Base-by-base conservation (phyloP, 2,113 vertebrate genomes). In the Bettongia penicillata region DNA sequence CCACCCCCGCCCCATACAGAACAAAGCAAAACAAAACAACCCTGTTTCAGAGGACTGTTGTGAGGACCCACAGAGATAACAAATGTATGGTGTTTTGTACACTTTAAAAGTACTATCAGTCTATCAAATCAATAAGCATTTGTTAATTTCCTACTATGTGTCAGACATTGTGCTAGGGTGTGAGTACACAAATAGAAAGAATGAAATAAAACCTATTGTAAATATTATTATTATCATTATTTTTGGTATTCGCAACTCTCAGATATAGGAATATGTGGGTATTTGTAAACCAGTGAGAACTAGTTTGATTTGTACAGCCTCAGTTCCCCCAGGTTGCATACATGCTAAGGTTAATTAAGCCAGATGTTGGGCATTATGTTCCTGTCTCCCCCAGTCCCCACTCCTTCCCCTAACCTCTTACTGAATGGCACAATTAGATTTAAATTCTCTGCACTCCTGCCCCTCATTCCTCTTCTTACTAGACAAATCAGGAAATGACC, bases 31-130 rank as follows among this genome's bases (percentile, higher is more conserved):
- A 53, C 53, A 23, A 47, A 49, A 91, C 51, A 47, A 89, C 91
- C 14, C 51, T 53, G 23, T n/a, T 91, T 95, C 51, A 31, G 0
- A 94, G 95, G 91, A 57, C 52, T 94, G 28, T 91, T 94, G 90
- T 31, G 50, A 68, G n/a, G 52, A 51, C 24, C 90, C 50, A 93
- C 23, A 91, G 57, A 91, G 55, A 93, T 53, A 24, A 28, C 25
- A 7, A 26, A 28, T 25, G 11, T 53, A n/a, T 53, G 0, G 6
- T 91, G 96, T 94, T 50, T 77, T 53, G 92, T 48, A 90, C 2
- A 77, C 37, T 22, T 84, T 84, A 28, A 84, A 84, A 43, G n/a
- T 2, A 84, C 19, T n/a, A 55, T 61, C 26, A 61, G n/a, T 43
- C n/a, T 22, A 43, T 84, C n/a, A 84, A 84, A 84, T 22, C 68